Base-by-base conservation (phyloP, 2,797 vertebrate species). In the Megaceryle alcyon region DNA sequence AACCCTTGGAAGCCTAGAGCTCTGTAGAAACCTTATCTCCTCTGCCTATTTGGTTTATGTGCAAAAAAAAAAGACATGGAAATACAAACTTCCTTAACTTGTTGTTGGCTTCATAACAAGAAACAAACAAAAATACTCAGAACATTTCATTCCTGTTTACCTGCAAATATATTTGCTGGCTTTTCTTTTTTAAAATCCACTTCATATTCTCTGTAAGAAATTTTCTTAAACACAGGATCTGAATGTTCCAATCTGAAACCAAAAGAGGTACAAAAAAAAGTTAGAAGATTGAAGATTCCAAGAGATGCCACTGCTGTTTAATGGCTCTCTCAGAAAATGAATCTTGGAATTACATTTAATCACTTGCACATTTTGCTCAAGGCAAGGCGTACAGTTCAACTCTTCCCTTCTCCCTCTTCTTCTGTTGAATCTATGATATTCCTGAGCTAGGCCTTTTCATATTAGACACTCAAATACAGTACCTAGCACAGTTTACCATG, bases 141-240 rank as follows among this genome's bases (percentile, higher is more conserved):
- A 92, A 83, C 14, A 80, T 64, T 82, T 91, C 8, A 70, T 86
- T 93, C 26, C 46, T 63, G 17, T 88, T 98, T 98, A 99, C 99
- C 99, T 98, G 98, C 97, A 96, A 98, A 98, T 15, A 88, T 85
- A 68, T 99, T 98, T 97, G 96, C 98, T 95, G 97, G 94, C 90
- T 99, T 99, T 90, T 98, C 98, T 95, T 97, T 98, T 92, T 92
- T 96, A 98, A 99, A 99, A 96, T 96, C 97, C 96, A 95, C 95
- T 86, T 99, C 99, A 97, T 99, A 99, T 65, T 99, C 99, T 94
- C 98, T 98, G 97, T 98, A 99, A 61, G 99, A 98, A 93, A 98
- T 98, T 98, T 99, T 99, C 98, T 98, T 98, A 98, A 99, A 99
- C 43, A 97, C 95, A 86, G 97, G 91, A 86, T 94, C 96, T 76